Evolutionary conservation across 2,888 invertebrate species (phyloP).

Genomic region (Miltochrista miniata): DNA sequence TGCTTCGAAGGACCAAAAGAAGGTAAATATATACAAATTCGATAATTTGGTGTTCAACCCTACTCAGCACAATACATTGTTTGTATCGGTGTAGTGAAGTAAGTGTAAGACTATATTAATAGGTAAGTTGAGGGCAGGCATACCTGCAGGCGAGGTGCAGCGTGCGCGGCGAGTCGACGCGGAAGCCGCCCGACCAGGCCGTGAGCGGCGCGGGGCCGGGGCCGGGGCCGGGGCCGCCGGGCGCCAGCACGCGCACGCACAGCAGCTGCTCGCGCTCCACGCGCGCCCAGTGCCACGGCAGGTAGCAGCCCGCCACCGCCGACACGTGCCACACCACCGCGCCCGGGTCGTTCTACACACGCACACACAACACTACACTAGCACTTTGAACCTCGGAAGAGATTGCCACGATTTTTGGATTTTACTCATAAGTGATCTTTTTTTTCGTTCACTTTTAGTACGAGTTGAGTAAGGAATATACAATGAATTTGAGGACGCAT

Average conservation of each 20-base stretch:
- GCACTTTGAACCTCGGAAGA: too few relatives aligned
- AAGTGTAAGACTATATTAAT: too few relatives aligned
- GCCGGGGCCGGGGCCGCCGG: conserved; percentile 51
- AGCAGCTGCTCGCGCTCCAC: conserved; percentile 94
- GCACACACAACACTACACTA: not conserved
- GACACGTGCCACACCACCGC: conserved; percentile 88
- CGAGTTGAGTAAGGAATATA: too few relatives aligned
- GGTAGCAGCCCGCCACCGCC: conserved; percentile 93
- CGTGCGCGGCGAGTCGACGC: conserved; percentile 92
- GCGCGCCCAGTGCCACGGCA: conserved; percentile 98
- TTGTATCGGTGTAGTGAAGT: not conserved
- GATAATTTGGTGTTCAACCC: not conserved
- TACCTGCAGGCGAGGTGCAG: conserved; percentile 94
- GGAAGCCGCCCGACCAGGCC: conserved; percentile 96
- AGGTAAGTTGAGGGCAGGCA: too few relatives aligned
- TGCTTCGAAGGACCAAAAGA: too few relatives aligned
- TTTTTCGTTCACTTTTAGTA: too few relatives aligned
- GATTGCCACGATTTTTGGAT: too few relatives aligned
- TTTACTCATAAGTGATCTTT: too few relatives aligned
- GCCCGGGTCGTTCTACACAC: conserved; percentile 85
- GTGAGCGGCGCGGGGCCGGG: conserved; percentile 85
- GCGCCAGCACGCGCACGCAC: conserved; percentile 89
- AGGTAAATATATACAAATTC: too few relatives aligned
- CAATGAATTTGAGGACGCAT: too few relatives aligned
- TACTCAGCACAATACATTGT: not conserved